phyloP scores from a whole-genome alignment of 2,888 invertebrate genomes.

The Dasypolia templi region DNA sequence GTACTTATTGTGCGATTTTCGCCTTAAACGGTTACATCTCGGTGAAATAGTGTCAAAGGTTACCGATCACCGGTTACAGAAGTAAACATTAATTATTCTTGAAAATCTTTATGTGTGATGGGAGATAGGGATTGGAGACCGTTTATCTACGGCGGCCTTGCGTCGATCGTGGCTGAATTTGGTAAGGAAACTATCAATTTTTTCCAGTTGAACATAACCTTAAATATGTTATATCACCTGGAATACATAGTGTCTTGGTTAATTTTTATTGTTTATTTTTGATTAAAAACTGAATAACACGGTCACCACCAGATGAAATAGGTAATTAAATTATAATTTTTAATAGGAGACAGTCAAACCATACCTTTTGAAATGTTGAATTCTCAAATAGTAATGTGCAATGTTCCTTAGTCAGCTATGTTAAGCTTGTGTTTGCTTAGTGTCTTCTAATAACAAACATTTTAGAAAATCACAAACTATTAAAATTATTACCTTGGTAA shows the following conservation, averaged over 20 bases:
- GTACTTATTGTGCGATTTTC: slow-evolving; percentile 5
- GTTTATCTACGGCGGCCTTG: slow-evolving; percentile 98
- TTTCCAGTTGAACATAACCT: slow-evolving; percentile 58
- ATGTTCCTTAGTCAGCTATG: background rate
- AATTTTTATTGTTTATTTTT: slow-evolving; percentile 2
- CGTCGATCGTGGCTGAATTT: slow-evolving; percentile 98
- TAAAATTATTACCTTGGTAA: background rate
- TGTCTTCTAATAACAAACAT: background rate
- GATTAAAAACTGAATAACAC: background rate
- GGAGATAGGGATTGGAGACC: slow-evolving; percentile 97
- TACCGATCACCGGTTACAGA: slow-evolving; percentile 52
- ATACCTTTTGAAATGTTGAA: background rate
- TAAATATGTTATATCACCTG: slow-evolving; percentile 56
- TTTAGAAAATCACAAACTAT: background rate
- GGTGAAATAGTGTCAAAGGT: slow-evolving; percentile 10
- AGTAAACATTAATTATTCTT: slow-evolving; percentile 47
- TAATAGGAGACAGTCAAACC: background rate
- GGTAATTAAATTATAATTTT: background rate
- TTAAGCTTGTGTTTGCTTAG: background rate
- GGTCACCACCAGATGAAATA: background rate
- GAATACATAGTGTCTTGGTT: background rate
- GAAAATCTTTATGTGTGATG: slow-evolving; percentile 89
- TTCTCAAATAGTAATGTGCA: background rate
- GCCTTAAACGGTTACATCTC: background rate
- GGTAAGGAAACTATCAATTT: slow-evolving; percentile 90